A percentile compares a stretch with the other conserved stretches of the same genome.
These are phyloP conservation scores for Echeneis naucrates DNA, from an alignment of 2,797 vertebrate species.

Conservation along the genomic window DNA sequence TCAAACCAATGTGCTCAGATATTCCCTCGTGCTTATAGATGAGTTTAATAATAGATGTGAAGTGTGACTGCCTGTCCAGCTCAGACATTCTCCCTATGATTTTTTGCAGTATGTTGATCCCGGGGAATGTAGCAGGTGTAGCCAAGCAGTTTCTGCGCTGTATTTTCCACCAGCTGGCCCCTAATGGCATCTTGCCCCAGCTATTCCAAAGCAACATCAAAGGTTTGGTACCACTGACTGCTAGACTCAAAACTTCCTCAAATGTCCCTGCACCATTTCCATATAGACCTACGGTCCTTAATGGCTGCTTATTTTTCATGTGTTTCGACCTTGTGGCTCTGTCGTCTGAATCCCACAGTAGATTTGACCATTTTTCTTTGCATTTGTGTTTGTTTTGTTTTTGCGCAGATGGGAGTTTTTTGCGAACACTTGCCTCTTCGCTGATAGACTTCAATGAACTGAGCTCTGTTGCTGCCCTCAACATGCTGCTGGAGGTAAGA, in stretches of 20 bases:
- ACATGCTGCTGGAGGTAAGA: conserved; percentile 97
- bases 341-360: neutral
- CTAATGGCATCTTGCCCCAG: conserved; percentile 97
- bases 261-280: neutral
- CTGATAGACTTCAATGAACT: conserved; percentile 98
- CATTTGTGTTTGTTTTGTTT: neutral
- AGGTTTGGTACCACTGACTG: conserved; percentile 81
- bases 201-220: conserved; percentile 99
- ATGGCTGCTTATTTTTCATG: neutral
- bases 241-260: neutral
- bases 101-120: conserved; percentile 94
- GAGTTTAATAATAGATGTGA: conserved; percentile 60
- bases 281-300: neutral
- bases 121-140: conserved; percentile 97
- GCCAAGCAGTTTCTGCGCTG: conserved; percentile 99
- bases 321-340: neutral
- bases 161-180: conserved; percentile 96
- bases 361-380: neutral
- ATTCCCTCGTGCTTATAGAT: conserved; percentile 43
- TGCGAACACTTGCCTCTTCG: conserved; percentile 92
- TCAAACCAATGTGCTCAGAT: conserved; percentile 28
- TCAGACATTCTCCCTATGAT: conserved; percentile 48
- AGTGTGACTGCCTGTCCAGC: conserved; percentile 48
- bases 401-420: conserved; percentile 92
- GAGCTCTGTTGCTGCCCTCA: conserved; percentile 96